Conservation (phyloP, 2,888 invertebrate species). For the Cerceris ruficornis region DNA sequence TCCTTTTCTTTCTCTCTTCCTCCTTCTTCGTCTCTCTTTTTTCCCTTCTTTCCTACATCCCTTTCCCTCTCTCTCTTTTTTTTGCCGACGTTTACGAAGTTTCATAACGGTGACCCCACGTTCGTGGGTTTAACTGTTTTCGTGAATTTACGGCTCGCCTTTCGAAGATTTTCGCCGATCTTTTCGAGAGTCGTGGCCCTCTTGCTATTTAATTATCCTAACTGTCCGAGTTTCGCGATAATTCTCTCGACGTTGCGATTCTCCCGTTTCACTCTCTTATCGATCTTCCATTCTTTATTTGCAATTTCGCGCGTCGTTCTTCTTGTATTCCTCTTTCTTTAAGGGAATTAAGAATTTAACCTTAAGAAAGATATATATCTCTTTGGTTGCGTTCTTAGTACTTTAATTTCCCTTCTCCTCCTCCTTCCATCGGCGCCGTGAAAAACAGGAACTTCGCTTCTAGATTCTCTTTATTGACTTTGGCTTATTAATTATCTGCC, state of each 20-base stretch:
- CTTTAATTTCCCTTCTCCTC: background rate
- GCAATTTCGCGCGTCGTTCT: too few species aligned
- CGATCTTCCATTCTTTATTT: too few species aligned
- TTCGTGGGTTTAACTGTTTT: slow-evolving; percentile 44
- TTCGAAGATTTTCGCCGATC: slow-evolving; percentile 6
- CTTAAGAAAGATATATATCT: background rate
- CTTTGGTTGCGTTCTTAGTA: background rate
- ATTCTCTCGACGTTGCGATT: background rate
- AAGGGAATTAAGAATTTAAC: too few species aligned
- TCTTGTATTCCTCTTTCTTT: too few species aligned
- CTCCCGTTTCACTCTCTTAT: too few species aligned
- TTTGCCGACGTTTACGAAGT: slow-evolving; percentile 57
- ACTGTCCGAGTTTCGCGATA: slow-evolving; percentile 24
- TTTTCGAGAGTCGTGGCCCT: background rate
- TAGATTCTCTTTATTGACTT: slow-evolving; percentile 25
- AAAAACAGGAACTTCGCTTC: background rate
- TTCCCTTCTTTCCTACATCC: background rate
- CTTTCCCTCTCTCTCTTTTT: background rate
- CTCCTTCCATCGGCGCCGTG: background rate
- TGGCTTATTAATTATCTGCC: slow-evolving; percentile 65
- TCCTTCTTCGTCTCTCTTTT: background rate
- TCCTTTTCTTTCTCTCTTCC: background rate
- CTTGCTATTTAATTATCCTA: slow-evolving; percentile 43
- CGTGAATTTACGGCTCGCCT: slow-evolving; percentile 43
- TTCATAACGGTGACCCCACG: slow-evolving; percentile 45